Percentiles rank a stretch among this genome's conserved stretches.
Conservation (phyloP, 1,140 invertebrate genomes). For the Pseudomyrmex flavicornis region DNA sequence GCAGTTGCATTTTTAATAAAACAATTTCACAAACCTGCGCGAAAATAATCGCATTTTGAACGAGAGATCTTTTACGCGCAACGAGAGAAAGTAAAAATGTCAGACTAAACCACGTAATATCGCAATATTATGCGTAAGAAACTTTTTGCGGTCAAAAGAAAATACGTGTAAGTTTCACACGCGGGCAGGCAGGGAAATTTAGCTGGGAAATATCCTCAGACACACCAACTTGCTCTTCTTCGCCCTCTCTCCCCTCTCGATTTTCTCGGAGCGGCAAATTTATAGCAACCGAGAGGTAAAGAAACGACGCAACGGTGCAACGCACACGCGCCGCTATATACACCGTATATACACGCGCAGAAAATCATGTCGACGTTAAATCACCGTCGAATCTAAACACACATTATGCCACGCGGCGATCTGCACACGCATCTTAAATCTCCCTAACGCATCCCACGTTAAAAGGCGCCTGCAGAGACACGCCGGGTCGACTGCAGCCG, state of each 20-base stretch:
- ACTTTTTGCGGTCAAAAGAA: background rate
- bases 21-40: background rate
- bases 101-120: background rate
- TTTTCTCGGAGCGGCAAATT: constrained; percentile 17
- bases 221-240: too few species aligned
- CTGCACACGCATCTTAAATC: constrained; percentile 63
- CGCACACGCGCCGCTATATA: background rate
- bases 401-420: constrained; percentile 47
- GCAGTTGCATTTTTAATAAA: background rate
- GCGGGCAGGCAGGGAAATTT: too few species aligned
- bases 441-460: constrained; percentile 54
- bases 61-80: background rate
- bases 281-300: constrained; percentile 28
- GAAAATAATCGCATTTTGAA: background rate
- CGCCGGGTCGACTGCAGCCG: constrained; percentile 29
- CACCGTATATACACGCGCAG: background rate
- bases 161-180: background rate
- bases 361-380: constrained; percentile 49
- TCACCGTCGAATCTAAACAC: constrained; percentile 67
- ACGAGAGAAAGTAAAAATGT: constrained; percentile 1
- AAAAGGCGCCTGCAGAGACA: constrained; percentile 39
- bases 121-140: background rate
- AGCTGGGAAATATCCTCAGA: constrained; percentile 31
- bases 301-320: background rate
- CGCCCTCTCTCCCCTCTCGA: constrained; percentile 19